Percentiles rank a stretch among this genome's conserved stretches.
phyloP scores from a whole-genome alignment of 2,888 invertebrate genomes.

The Andrena chrysosceles region DNA sequence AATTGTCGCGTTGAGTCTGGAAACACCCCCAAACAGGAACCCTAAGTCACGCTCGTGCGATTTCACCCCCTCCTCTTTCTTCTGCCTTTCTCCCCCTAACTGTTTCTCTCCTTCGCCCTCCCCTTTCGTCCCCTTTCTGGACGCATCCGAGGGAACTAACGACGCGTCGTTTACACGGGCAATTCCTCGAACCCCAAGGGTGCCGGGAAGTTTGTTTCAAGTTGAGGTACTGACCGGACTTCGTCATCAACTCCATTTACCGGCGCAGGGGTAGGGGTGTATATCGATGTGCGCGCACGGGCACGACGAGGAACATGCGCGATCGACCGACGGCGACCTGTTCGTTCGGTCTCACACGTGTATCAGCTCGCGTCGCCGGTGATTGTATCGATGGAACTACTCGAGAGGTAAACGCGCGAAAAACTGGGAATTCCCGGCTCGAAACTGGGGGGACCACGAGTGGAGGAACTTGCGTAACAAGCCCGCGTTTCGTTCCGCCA shows the following conservation, averaged over 20 bases:
- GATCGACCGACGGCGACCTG: conserved; percentile 42
- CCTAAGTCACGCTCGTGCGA: conserved; percentile 52
- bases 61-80: background rate
- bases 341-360: conserved; percentile 23
- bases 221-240: conserved; percentile 64
- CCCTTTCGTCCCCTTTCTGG: conserved; percentile 30
- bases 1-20: conserved; percentile 53
- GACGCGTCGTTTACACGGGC: conserved; percentile 75
- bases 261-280: conserved; percentile 18
- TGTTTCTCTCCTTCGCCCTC: background rate
- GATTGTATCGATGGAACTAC: conserved; percentile 9
- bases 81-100: background rate
- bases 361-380: background rate
- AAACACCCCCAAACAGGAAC: conserved; percentile 33
- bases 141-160: conserved; percentile 66
- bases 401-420: conserved; percentile 15
- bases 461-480: conserved; percentile 1
- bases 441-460: conserved; percentile 2
- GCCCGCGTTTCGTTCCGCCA: background rate
- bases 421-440: background rate
- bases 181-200: conserved; percentile 72
- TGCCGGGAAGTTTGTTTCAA: conserved; percentile 74
- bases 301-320: conserved; percentile 30
- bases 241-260: conserved; percentile 65
- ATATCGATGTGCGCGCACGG: background rate